phyloP scores from a whole-genome alignment of 2,888 invertebrate species.

The Phragmatobia fuliginosa region DNA sequence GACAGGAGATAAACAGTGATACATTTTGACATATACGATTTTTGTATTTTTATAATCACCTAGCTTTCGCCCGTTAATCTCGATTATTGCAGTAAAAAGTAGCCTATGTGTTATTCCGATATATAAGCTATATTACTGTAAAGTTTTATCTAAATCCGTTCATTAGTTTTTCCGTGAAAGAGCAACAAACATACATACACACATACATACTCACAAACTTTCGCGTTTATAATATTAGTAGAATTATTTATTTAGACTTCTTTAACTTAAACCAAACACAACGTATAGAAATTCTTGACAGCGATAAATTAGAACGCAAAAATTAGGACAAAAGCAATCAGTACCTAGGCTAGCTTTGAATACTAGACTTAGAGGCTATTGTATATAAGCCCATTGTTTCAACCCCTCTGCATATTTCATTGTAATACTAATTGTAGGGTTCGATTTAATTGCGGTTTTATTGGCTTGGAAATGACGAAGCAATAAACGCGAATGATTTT shows the following conservation, averaged over 20 bases:
- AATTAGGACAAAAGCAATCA: constrained; percentile 32
- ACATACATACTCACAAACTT: no score
- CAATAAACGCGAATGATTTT: background rate
- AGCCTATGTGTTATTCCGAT: no score
- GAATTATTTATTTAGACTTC: background rate
- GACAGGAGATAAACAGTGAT: no score
- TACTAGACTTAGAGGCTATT: constrained; percentile 39
- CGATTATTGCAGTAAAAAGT: no score
- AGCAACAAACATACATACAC: no score
- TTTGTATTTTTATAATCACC: no score
- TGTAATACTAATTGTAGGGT: constrained; percentile 25
- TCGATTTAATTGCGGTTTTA: constrained; percentile 27
- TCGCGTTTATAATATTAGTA: no score
- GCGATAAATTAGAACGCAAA: constrained; percentile 41
- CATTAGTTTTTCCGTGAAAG: no score
- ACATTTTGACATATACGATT: no score
- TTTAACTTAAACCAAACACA: constrained; percentile 22
- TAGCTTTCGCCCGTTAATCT: no score
- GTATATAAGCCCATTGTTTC: constrained; percentile 38
- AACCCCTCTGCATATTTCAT: constrained; percentile 14
- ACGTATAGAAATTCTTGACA: constrained; percentile 44
- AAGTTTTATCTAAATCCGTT: no score
- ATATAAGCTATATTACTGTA: no score
- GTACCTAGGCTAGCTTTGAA: constrained; percentile 33
- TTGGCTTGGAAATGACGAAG: background rate